Conservation (phyloP, 2,113 vertebrate genomes). For the Paramormyrops kingsleyae region DNA sequence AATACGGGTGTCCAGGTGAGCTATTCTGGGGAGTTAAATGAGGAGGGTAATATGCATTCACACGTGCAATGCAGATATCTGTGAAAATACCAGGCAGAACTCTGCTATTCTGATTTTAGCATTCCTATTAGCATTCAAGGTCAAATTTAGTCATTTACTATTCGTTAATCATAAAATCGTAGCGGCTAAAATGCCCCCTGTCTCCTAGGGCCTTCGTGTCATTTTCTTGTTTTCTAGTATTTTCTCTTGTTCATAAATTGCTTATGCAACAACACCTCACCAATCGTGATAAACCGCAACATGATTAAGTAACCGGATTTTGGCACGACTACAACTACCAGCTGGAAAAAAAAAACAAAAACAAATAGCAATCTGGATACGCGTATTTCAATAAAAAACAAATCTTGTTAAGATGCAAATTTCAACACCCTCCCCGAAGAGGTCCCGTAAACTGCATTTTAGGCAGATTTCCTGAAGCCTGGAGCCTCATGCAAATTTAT, state of each 20-base stretch:
- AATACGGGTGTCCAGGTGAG: neutral
- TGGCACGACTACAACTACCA: neutral
- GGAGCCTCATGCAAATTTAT: constrained; percentile 15
- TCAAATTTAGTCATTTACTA: neutral
- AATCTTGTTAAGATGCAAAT: constrained; percentile 1
- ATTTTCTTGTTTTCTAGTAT: neutral
- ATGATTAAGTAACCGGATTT: constrained; percentile 1
- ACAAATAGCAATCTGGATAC: neutral
- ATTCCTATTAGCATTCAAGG: neutral
- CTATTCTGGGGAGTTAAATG: neutral
- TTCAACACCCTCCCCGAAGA: neutral
- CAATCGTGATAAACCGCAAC: neutral
- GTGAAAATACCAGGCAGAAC: neutral
- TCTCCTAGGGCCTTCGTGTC: neutral
- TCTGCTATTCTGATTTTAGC: neutral
- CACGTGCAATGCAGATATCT: neutral
- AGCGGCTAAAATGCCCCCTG: neutral
- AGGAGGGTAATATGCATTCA: neutral
- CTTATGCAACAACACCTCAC: neutral
- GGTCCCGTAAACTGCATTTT: constrained; percentile 4
- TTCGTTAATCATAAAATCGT: neutral
- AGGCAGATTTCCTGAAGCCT: constrained; percentile 8
- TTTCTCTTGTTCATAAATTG: neutral
- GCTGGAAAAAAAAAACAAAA: neutral
- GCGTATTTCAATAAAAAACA: constrained; percentile 5